A percentile compares a stretch with the other conserved stretches of the same genome.
phyloP scores from a whole-genome alignment of 2,888 invertebrate species.

The Cerastoderma edule region DNA sequence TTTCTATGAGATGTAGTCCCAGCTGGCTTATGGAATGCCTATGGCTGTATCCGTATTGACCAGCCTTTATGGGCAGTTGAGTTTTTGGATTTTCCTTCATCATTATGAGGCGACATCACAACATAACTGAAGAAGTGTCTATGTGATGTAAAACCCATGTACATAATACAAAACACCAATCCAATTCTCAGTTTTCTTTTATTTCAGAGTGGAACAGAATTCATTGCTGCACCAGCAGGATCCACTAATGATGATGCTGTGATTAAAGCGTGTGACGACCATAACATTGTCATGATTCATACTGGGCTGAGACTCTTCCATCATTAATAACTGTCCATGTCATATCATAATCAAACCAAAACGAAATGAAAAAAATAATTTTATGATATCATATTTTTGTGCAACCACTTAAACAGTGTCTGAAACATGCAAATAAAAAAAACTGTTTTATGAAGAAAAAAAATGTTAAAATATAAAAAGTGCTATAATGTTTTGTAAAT shows the following conservation, averaged over 20 bases:
- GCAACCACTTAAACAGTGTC: no score
- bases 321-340: constrained; percentile 87
- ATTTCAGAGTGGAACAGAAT: constrained; percentile 95
- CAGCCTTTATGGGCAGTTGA: no score
- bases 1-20: no score
- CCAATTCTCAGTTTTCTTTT: background rate
- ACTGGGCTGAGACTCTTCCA: constrained; percentile 97
- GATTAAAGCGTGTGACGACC: constrained; percentile 95
- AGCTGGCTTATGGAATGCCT: no score
- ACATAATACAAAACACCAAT: background rate
- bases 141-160: background rate
- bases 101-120: no score
- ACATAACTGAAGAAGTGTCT: no score
- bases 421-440: no score
- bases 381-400: background rate
- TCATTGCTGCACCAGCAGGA: constrained; percentile 96
- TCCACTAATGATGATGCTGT: constrained; percentile 96
- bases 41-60: no score
- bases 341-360: background rate
- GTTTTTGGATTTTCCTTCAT: no score
- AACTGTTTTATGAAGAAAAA: no score
- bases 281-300: constrained; percentile 93
- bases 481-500: no score
- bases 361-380: background rate
- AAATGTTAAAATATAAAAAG: no score